phyloP scores from a whole-genome alignment of 2,797 vertebrate genomes.

The Sebastes itinus region DNA sequence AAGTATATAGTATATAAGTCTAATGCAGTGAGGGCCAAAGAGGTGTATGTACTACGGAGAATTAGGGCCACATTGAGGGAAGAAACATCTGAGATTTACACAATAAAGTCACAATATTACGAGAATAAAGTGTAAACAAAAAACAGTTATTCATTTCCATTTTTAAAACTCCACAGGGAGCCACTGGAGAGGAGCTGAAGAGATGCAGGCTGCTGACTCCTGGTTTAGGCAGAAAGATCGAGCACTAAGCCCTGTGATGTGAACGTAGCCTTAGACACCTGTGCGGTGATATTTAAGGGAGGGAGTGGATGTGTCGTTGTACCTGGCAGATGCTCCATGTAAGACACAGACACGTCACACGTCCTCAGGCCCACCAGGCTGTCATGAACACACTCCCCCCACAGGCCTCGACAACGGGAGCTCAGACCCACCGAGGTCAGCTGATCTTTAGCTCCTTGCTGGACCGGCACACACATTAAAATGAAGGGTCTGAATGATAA shows the following conservation, averaged over 20 bases:
- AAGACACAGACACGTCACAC: background rate
- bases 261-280: background rate
- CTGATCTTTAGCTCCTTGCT: conserved; percentile 15
- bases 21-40: too few relatives aligned
- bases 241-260: too few relatives aligned
- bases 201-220: too few relatives aligned
- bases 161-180: too few relatives aligned
- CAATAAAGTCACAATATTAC: accelerated
- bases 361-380: conserved; percentile 2
- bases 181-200: too few relatives aligned
- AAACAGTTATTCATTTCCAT: accelerated
- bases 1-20: too few relatives aligned
- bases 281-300: background rate
- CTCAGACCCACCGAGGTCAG: conserved; percentile 15
- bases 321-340: conserved; percentile 9
- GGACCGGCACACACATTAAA: background rate
- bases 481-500: background rate
- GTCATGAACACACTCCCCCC: conserved; percentile 13
- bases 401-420: background rate
- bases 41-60: too few relatives aligned
- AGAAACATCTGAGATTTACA: too few relatives aligned
- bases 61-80: too few relatives aligned
- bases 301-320: background rate
- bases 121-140: too few relatives aligned
- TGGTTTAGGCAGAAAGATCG: too few relatives aligned